Evolutionary conservation across 2,888 invertebrate genomes (phyloP).

Genomic region (Rhagonycha fulva): DNA sequence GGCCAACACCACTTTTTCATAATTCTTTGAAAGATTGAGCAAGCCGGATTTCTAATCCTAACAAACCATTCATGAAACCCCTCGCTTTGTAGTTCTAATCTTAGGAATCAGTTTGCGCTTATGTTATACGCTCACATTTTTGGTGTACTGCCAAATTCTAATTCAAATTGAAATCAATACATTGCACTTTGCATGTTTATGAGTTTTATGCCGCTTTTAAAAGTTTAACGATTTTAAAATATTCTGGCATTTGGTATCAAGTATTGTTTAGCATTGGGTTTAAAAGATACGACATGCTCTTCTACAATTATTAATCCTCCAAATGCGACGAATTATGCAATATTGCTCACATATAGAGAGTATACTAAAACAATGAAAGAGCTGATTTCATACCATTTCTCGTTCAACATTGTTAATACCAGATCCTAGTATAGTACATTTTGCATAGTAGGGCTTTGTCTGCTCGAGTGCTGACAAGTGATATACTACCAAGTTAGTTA

Average conservation of each 20-base stretch:
- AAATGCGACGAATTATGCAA: slow-evolving; percentile 11
- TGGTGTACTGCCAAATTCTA: not conserved
- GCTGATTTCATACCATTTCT: slow-evolving; percentile 20
- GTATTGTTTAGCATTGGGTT: not conserved
- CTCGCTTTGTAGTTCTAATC: not conserved
- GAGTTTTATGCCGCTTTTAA: not conserved
- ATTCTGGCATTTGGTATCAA: not conserved
- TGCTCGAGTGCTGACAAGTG: not conserved
- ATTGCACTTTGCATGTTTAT: not conserved
- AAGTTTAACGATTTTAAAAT: not conserved
- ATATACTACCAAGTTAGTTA: not conserved
- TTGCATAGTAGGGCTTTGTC: slow-evolving; percentile 4
- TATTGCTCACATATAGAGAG: slow-evolving; percentile 5
- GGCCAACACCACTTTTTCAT: not conserved
- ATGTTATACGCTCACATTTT: not conserved
- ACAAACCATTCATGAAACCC: not conserved
- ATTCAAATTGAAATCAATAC: not conserved
- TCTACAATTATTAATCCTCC: slow-evolving; percentile 12
- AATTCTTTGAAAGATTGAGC: not conserved
- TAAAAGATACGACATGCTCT: slow-evolving; percentile 7
- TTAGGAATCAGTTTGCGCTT: not conserved
- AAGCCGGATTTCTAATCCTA: not conserved
- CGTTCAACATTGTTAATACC: slow-evolving; percentile 13
- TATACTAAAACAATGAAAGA: slow-evolving; percentile 21
- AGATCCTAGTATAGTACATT: slow-evolving; percentile 12